These are phyloP conservation scores for Panopea generosa DNA, from an alignment of 2,888 invertebrate species.

Conservation along the genomic window DNA sequence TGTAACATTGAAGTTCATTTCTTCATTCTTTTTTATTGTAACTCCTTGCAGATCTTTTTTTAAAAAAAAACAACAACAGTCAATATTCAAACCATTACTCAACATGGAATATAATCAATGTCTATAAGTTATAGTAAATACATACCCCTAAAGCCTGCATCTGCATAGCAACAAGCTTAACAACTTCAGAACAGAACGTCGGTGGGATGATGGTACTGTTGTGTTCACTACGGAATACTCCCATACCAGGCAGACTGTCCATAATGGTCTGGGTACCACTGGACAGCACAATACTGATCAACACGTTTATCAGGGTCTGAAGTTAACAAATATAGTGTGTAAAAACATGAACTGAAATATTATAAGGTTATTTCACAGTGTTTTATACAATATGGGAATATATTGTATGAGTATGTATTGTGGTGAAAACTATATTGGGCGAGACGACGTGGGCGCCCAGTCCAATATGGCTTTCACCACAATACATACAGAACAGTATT, in stretches of 20 bases:
- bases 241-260: slow-evolving; percentile 77
- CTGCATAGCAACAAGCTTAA: slow-evolving; percentile 96
- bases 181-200: slow-evolving; percentile 98
- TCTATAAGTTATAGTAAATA: too few relatives aligned
- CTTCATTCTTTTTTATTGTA: too few relatives aligned
- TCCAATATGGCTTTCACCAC: too few relatives aligned
- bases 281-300: slow-evolving; percentile 89
- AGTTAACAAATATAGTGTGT: slow-evolving; percentile 11
- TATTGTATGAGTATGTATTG: too few relatives aligned
- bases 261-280: slow-evolving; percentile 87
- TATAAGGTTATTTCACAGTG: neutral
- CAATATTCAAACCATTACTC: too few relatives aligned
- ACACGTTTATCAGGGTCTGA: slow-evolving; percentile 87
- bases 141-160: slow-evolving; percentile 96
- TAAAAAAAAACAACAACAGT: too few relatives aligned
- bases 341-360: neutral
- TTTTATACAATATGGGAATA: neutral
- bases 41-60: too few relatives aligned
- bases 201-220: slow-evolving; percentile 90
- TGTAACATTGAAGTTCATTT: too few relatives aligned
- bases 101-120: too few relatives aligned
- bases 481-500: too few relatives aligned
- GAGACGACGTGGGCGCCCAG: too few relatives aligned
- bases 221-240: slow-evolving; percentile 81
- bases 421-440: too few relatives aligned